Percentiles rank a stretch among this genome's conserved stretches.
Conservation (phyloP, 2,113 vertebrate species). For the Solea senegalensis region DNA sequence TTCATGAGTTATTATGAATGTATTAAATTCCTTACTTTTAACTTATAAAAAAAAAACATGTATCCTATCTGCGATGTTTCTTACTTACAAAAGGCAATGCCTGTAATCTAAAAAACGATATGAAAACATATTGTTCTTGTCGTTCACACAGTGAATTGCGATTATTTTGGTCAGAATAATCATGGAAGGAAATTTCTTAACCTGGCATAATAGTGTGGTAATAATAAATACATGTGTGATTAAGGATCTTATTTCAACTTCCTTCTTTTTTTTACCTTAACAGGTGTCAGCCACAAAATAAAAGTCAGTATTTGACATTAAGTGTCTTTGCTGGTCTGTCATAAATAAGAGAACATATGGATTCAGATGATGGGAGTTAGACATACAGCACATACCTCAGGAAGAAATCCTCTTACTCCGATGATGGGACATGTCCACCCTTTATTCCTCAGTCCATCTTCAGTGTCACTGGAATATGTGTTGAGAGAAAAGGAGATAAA, state of each 20-base stretch:
- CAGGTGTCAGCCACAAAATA: not conserved
- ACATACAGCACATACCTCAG: slow-evolving; percentile 68
- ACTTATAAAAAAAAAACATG: too few relatives aligned
- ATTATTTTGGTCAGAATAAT: too few relatives aligned
- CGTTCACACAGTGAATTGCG: too few relatives aligned
- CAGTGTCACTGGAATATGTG: slow-evolving; percentile 45
- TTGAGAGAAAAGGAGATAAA: slow-evolving; percentile 15
- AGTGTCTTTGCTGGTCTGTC: slow-evolving; percentile 1
- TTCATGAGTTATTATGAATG: too few relatives aligned
- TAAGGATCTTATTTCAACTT: too few relatives aligned
- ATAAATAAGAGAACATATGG: not conserved
- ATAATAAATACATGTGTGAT: not conserved
- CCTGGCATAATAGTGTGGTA: not conserved
- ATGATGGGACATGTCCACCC: slow-evolving; percentile 44
- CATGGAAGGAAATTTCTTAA: too few relatives aligned
- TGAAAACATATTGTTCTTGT: too few relatives aligned
- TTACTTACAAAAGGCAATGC: too few relatives aligned
- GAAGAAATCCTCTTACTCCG: slow-evolving; percentile 54
- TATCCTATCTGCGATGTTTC: too few relatives aligned
- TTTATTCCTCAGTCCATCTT: slow-evolving; percentile 69
- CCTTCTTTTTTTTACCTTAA: not conserved
- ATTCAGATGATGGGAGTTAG: not conserved
- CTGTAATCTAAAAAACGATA: too few relatives aligned
- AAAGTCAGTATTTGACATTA: not conserved
- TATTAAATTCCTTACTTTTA: too few relatives aligned